Conservation (phyloP, 2,888 invertebrate species). For the Pilophorus perplexus region DNA sequence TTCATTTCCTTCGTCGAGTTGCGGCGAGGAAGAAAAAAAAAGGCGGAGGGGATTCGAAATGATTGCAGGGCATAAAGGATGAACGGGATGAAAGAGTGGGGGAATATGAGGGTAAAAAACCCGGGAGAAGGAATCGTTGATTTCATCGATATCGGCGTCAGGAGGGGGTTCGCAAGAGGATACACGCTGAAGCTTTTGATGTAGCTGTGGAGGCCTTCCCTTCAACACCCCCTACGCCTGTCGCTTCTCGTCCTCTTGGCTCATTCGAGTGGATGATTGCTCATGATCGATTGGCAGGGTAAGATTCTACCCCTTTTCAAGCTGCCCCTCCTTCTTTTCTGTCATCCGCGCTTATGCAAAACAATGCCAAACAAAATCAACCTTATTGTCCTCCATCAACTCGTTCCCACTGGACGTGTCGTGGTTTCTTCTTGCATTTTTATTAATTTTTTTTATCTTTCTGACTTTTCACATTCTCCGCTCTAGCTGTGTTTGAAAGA, state of each 20-base stretch:
- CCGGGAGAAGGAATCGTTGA: neutral
- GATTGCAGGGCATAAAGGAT: no score
- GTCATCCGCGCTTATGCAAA: neutral
- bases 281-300: conserved; percentile 21
- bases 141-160: no score
- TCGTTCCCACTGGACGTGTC: no score
- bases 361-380: conserved; percentile 2
- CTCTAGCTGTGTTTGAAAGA: no score
- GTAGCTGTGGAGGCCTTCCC: conserved; percentile 1
- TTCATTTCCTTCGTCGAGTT: no score
- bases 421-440: no score
- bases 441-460: no score
- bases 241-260: neutral
- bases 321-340: neutral
- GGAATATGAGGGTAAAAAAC: neutral
- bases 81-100: neutral
- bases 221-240: neutral
- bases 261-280: conserved; percentile 29
- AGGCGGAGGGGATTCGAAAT: no score
- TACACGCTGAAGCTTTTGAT: no score
- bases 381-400: conserved; percentile 11
- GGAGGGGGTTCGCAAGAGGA: no score
- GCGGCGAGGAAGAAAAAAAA: no score
- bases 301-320: neutral
- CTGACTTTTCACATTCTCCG: no score